Evolutionary conservation across 2,888 invertebrate species (phyloP).

Genomic region (Sphinx pinastri): DNA sequence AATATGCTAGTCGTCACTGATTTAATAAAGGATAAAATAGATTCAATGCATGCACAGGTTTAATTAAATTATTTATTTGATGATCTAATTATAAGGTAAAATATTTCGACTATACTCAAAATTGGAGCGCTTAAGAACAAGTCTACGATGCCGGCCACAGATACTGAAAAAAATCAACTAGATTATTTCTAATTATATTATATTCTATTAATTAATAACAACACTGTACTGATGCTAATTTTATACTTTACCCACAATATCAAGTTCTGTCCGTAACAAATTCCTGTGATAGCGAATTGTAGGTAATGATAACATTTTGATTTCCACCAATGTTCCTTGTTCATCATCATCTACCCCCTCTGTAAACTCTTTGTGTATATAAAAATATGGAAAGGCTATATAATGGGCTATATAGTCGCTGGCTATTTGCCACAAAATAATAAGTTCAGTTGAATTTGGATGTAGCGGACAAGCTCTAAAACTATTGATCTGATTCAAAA

Average conservation of each 20-base stretch:
- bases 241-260: conserved; percentile 84
- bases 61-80: neutral
- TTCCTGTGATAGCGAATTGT: conserved; percentile 86
- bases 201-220: too few species aligned
- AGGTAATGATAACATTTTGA: conserved; percentile 76
- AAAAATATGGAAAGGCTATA: neutral
- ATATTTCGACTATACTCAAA: conserved; percentile 83
- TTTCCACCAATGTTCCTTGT: conserved; percentile 53
- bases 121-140: conserved; percentile 86
- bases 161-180: conserved; percentile 70
- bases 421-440: neutral
- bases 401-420: too few species aligned
- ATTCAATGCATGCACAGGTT: neutral
- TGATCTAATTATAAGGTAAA: conserved; percentile 71
- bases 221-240: neutral
- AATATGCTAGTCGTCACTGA: too few species aligned
- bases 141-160: conserved; percentile 85
- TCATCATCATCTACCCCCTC: conserved; percentile 34
- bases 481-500: too few species aligned
- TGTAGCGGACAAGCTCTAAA: too few species aligned
- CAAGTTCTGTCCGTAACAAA: conserved; percentile 85
- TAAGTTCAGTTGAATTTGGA: too few species aligned
- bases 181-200: too few species aligned
- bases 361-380: conserved; percentile 38
- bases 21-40: too few species aligned